These are phyloP conservation scores for Oxycera nigricornis DNA, from an alignment of 2,888 invertebrate species.

Conservation along the genomic window DNA sequence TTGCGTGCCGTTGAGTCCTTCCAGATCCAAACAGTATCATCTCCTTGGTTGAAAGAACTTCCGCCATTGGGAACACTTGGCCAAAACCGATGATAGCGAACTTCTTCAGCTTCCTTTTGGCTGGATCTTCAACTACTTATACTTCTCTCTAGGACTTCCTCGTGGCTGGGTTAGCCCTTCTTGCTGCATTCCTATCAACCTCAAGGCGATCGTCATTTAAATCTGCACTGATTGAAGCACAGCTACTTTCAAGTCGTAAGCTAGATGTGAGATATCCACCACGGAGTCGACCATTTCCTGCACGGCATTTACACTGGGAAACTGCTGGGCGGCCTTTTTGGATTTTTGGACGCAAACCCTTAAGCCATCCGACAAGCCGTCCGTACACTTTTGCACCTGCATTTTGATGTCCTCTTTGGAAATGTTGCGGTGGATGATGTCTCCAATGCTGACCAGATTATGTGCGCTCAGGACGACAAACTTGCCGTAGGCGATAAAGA, in stretches of 20 bases:
- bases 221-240: constrained; percentile 71
- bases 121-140: too few relatives aligned
- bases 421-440: constrained; percentile 88
- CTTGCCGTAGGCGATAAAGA: constrained; percentile 91
- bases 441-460: constrained; percentile 91
- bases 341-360: constrained; percentile 86
- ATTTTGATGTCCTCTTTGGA: constrained; percentile 76
- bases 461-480: constrained; percentile 94
- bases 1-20: too few relatives aligned
- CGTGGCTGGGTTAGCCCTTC: too few relatives aligned
- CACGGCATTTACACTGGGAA: constrained; percentile 88
- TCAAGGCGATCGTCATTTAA: neutral
- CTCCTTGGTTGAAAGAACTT: too few relatives aligned
- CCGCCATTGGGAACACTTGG: too few relatives aligned
- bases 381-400: constrained; percentile 76
- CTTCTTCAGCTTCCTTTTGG: too few relatives aligned
- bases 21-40: too few relatives aligned
- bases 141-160: too few relatives aligned
- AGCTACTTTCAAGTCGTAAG: constrained; percentile 78
- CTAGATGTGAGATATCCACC: constrained; percentile 82
- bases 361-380: constrained; percentile 80
- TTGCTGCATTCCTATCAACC: too few relatives aligned
- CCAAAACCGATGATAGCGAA: too few relatives aligned
- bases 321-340: constrained; percentile 89
- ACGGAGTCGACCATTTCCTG: constrained; percentile 94